These are phyloP conservation scores for Microplitis manilae DNA, from an alignment of 2,888 invertebrate species.

Conservation along the genomic window DNA sequence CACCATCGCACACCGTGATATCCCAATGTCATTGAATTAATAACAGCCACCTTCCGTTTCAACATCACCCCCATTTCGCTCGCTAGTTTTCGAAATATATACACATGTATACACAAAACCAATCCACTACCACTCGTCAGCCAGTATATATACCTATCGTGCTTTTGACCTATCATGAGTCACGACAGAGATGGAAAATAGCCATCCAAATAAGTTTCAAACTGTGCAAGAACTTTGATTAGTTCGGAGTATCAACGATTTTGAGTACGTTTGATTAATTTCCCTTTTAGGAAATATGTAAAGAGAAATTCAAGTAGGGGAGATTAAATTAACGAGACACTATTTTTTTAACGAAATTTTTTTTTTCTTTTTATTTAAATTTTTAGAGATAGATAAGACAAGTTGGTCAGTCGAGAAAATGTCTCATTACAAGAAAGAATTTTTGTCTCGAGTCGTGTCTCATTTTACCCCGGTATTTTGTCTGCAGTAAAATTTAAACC, in stretches of 20 bases:
- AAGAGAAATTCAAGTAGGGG: neutral
- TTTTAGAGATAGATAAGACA: too few species aligned
- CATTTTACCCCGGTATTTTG: too few species aligned
- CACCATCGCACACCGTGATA: slow-evolving; percentile 35
- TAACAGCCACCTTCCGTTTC: slow-evolving; percentile 58
- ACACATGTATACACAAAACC: neutral
- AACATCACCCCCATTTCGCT: slow-evolving; percentile 27
- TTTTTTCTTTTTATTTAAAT: too few species aligned
- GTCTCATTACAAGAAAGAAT: too few species aligned
- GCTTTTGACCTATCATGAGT: slow-evolving; percentile 26
- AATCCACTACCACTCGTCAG: slow-evolving; percentile 2
- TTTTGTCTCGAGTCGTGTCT: too few species aligned
- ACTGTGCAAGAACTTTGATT: slow-evolving; percentile 47
- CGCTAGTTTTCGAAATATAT: neutral
- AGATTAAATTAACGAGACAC: neutral
- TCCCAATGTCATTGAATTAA: slow-evolving; percentile 64
- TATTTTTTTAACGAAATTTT: neutral
- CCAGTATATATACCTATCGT: neutral
- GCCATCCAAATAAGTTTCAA: slow-evolving; percentile 40
- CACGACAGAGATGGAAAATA: neutral
- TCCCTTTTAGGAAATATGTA: slow-evolving; percentile 8
- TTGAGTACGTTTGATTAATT: slow-evolving; percentile 42
- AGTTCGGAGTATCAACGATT: slow-evolving; percentile 34
- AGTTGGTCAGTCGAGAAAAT: too few species aligned
- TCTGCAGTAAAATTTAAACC: too few species aligned